Conservation (phyloP, 1,140 invertebrate species). For the Mylabris phalerata region DNA sequence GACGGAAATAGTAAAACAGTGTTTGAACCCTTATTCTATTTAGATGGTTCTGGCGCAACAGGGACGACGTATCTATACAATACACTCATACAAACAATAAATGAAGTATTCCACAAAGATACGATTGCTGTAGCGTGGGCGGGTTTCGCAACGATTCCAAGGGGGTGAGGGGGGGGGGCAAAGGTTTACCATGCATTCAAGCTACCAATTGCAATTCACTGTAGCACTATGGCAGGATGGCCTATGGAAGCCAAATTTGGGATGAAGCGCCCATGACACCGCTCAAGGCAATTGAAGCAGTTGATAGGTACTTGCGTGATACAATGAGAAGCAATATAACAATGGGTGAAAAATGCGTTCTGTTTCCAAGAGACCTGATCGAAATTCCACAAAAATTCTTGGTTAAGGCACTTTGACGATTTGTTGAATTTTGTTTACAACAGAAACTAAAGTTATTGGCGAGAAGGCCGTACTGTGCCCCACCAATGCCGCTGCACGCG, state of each 20-base stretch:
- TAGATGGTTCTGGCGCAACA: constrained; percentile 28
- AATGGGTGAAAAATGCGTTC: neutral
- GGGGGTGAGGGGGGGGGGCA: constrained; percentile 22
- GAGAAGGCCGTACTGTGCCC: too few relatives aligned
- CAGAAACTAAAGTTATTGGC: too few relatives aligned
- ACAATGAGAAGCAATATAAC: constrained; percentile 5
- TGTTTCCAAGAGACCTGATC: neutral
- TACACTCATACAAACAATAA: constrained; percentile 9
- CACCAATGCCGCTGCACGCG: too few relatives aligned
- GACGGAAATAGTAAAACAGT: too few relatives aligned
- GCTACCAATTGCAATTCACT: constrained; percentile 21
- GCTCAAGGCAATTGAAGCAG: constrained; percentile 22
- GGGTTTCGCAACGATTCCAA: constrained; percentile 33
- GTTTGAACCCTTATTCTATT: neutral
- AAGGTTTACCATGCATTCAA: constrained; percentile 33
- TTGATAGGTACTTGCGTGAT: constrained; percentile 24
- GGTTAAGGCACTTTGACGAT: too few relatives aligned
- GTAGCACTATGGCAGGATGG: constrained; percentile 18
- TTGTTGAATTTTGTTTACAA: too few relatives aligned
- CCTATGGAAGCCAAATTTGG: constrained; percentile 15
- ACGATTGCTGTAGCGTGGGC: constrained; percentile 30
- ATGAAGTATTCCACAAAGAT: neutral
- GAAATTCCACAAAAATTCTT: too few relatives aligned
- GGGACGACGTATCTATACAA: constrained; percentile 32
- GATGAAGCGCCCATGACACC: constrained; percentile 36